phyloP scores from a whole-genome alignment of 53 echinoderm and acorn worm genomes.

The Astropecten irregularis region DNA sequence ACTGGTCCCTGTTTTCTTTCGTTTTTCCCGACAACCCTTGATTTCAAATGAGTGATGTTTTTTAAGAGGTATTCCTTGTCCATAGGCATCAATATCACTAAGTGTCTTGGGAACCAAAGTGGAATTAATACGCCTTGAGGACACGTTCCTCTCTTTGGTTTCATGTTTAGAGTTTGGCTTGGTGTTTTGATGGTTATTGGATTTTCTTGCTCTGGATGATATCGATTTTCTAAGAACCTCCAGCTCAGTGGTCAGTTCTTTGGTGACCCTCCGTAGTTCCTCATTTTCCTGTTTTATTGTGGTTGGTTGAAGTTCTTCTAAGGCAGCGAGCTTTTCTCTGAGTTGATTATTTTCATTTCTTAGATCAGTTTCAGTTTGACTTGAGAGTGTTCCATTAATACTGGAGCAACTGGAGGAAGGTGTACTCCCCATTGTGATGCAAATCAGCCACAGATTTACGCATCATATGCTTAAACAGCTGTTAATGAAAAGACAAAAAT shows the following conservation, averaged over 20 bases:
- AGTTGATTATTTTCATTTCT: slow-evolving; percentile 36
- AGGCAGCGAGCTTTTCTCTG: slow-evolving; percentile 10
- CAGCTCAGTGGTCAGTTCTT: slow-evolving; percentile 4
- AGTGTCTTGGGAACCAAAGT: slow-evolving; percentile 54
- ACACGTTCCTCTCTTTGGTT: slow-evolving; percentile 27
- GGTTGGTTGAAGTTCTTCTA: slow-evolving; percentile 27
- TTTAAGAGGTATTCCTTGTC: slow-evolving; percentile 74
- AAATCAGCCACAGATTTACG: no score
- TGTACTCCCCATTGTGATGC: slow-evolving; percentile 9
- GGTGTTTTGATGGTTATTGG: not conserved
- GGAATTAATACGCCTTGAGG: slow-evolving; percentile 53
- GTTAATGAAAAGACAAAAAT: not conserved
- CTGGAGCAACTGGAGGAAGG: not conserved
- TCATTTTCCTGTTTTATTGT: slow-evolving; percentile 38
- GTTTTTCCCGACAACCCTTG: not conserved
- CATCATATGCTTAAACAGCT: not conserved
- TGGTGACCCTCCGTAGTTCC: not conserved
- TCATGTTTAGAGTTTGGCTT: not conserved
- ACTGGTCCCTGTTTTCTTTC: not conserved
- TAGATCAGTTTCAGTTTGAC: not conserved
- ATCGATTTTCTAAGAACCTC: slow-evolving; percentile 1
- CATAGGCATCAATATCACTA: slow-evolving; percentile 89
- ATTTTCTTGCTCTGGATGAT: not conserved
- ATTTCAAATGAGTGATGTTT: slow-evolving; percentile 28
- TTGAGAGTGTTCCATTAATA: slow-evolving; percentile 27